Conservation (phyloP, 2,113 vertebrate genomes). For the Nibea coibor region DNA sequence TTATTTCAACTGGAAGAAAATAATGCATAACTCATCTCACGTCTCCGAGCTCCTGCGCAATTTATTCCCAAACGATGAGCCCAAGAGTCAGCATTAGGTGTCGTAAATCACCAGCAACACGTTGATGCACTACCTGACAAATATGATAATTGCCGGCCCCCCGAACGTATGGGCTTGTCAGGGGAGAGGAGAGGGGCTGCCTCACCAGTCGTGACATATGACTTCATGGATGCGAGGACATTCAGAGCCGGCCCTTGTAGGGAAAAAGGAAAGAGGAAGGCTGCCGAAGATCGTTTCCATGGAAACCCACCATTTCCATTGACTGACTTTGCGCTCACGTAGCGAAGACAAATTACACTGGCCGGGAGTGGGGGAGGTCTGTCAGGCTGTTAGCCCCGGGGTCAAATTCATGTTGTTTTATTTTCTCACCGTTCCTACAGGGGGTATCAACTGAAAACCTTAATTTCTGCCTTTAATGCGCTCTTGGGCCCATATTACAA, state of each 20-base stretch:
- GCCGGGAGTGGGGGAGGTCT: constrained; percentile 79
- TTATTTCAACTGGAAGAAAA: constrained; percentile 79
- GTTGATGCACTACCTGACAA: constrained; percentile 79
- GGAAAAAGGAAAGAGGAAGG: constrained; percentile 54
- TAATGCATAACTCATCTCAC: constrained; percentile 82
- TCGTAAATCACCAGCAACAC: constrained; percentile 79
- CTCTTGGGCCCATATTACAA: constrained; percentile 62
- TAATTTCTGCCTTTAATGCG: constrained; percentile 69
- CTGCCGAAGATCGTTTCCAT: constrained; percentile 84
- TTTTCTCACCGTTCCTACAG: constrained; percentile 81
- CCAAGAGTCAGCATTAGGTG: constrained; percentile 64
- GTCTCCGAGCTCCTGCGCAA: constrained; percentile 64
- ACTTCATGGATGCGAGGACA: constrained; percentile 81
- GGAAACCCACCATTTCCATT: constrained; percentile 86
- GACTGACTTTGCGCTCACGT: constrained; percentile 86
- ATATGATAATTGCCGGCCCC: constrained; percentile 79
- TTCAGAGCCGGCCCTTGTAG: constrained; percentile 69
- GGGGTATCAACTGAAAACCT: constrained; percentile 76
- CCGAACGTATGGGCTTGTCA: constrained; percentile 79
- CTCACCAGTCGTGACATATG: constrained; percentile 80
- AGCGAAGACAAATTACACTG: constrained; percentile 86
- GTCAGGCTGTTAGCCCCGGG: constrained; percentile 83
- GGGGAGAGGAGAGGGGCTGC: constrained; percentile 68
- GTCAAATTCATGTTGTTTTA: constrained; percentile 85
- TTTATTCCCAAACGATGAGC: constrained; percentile 80